A percentile compares a stretch with the other conserved stretches of the same genome.
These are phyloP conservation scores for Acanthopagrus latus DNA, from an alignment of 2,797 vertebrate genomes.

Conservation along the genomic window DNA sequence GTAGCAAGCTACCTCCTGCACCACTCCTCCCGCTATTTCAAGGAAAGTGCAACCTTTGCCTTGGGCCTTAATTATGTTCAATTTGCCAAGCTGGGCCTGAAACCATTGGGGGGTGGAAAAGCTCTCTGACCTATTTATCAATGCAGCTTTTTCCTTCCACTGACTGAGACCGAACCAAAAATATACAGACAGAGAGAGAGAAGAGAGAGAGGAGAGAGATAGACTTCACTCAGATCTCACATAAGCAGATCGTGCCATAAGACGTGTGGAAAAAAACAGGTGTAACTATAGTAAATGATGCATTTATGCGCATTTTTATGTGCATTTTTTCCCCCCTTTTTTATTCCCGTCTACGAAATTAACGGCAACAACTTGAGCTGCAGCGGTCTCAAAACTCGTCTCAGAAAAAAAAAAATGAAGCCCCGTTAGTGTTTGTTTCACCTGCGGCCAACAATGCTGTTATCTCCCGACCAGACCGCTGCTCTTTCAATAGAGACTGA, in stretches of 20 bases:
- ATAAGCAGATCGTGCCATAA: constrained; percentile 37
- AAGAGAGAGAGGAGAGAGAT: constrained; percentile 27
- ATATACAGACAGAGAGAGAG: constrained; percentile 43
- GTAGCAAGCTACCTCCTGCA: constrained; percentile 75
- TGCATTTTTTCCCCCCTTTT: background rate
- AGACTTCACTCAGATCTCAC: constrained; percentile 58
- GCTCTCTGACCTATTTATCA: constrained; percentile 91
- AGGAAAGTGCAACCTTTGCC: constrained; percentile 90
- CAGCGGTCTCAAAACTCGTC: background rate
- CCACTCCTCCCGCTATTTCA: constrained; percentile 83
- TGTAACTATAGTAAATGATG: constrained; percentile 11
- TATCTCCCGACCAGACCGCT: constrained; percentile 62
- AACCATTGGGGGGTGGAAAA: constrained; percentile 87
- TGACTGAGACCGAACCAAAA: constrained; percentile 73
- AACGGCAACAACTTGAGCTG: background rate
- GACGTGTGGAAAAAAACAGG: constrained; percentile 25
- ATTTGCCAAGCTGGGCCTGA: constrained; percentile 89
- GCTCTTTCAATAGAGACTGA: constrained; percentile 73
- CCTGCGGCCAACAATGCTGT: constrained; percentile 34
- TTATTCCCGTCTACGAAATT: background rate
- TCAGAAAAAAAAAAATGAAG: constrained; percentile 21
- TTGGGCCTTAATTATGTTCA: constrained; percentile 91
- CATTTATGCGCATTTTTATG: constrained; percentile 22
- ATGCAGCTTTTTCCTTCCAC: constrained; percentile 82
- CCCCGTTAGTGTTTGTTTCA: constrained; percentile 39